phyloP scores from a whole-genome alignment of 2,113 vertebrate genomes.

The Hepsetus odoe region DNA sequence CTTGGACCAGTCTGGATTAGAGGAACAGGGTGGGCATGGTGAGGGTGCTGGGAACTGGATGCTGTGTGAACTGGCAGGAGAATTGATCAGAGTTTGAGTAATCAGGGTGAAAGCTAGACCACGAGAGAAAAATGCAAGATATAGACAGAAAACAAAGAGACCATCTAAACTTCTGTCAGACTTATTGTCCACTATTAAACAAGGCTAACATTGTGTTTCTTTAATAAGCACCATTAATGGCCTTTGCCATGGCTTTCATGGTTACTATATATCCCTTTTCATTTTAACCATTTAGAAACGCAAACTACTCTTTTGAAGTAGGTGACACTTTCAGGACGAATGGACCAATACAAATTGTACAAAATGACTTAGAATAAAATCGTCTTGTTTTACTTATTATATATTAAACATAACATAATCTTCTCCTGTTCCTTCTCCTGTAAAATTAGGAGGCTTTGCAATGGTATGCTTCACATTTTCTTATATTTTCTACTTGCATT shows the following conservation, averaged over 20 bases:
- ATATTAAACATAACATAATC: no score
- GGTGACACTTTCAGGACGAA: background rate
- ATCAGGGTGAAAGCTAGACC: background rate
- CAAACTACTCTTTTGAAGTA: no score
- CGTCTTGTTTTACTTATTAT: no score
- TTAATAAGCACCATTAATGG: no score
- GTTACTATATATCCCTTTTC: background rate
- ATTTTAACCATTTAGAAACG: no score
- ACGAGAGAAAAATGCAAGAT: background rate
- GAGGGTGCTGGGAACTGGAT: background rate
- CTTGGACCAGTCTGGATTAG: constrained; percentile 25
- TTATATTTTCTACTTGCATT: no score
- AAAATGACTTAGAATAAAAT: no score
- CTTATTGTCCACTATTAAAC: background rate
- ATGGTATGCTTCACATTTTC: no score
- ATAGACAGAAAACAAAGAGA: background rate
- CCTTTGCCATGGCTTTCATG: background rate
- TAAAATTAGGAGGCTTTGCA: no score
- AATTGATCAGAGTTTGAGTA: constrained; percentile 3
- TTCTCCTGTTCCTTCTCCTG: no score
- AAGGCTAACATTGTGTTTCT: background rate
- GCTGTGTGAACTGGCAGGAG: background rate
- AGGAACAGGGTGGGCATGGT: background rate
- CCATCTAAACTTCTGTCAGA: background rate
- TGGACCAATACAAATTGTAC: background rate